Base-by-base conservation (phyloP, 2,113 vertebrate species). In the Arvicanthis niloticus region DNA sequence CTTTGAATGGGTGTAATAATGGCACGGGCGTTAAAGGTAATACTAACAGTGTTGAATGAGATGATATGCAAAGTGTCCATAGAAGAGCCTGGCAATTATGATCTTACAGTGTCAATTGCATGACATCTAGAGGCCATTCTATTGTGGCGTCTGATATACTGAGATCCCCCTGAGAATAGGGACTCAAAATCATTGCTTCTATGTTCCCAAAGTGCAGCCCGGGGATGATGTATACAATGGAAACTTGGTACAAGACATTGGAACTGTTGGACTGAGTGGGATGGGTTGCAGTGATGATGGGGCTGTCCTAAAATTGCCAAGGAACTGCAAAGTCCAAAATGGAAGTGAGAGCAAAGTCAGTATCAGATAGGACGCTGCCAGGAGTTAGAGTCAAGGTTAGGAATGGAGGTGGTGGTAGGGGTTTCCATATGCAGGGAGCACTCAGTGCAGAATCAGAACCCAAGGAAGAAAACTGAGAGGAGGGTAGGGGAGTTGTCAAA, bases 111-210 rank as follows among this genome's bases (percentile, higher is more conserved):
- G 40, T 80, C 42, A 42, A 13, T 21, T 48, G 1, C n/a, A 65
- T 65, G 58, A 40, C 37, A 15, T 34, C n/a, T 0, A 1, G 31
- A 0, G n/a, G 42, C 9, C 9, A 22, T 34, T 34, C 17, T 2
- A 56, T 24, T 4, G 51, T n/a, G 34, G 34, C 34, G 11, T 84
- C 53, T 91, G 48, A 42, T 3, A 45, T 37, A 29, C 24, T 31
- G 34, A 42, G 56, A 21, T 42, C 21, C 51, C 51, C 58, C 21
- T 16, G 11, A 62, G 40, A 62, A 13, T 34, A 17, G 60, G 21
- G 76, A 87, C 40, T 84, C 26, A 22, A 21, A 26, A 34, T 37
- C 13, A 11, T 0, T 3, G 37, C 73, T 93, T 89, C 37, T 34
- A 4, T 75, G 21, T 62, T 45, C 34, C 19, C 21, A 56, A 62